phyloP scores from a whole-genome alignment of 2,113 vertebrate species.

The Microcebus murinus region DNA sequence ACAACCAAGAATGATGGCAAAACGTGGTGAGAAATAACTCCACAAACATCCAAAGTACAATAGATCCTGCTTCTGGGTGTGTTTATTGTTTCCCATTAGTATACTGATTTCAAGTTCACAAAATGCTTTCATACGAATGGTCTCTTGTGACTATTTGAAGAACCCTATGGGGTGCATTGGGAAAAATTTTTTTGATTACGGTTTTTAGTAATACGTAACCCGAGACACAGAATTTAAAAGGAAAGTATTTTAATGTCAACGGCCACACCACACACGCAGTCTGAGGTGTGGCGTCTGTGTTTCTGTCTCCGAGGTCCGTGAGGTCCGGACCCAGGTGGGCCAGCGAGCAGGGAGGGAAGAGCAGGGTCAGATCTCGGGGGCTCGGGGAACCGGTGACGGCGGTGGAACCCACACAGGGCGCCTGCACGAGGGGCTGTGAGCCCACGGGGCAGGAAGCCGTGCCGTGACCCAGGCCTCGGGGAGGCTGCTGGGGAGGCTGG shows the following conservation, averaged over 20 bases:
- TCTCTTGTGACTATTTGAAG: not conserved
- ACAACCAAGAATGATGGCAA: not conserved
- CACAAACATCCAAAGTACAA: not conserved
- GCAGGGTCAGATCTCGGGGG: fast-evolving
- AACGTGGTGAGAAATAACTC: not conserved
- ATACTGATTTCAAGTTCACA: not conserved
- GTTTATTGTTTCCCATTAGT: not conserved
- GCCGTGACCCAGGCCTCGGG: fast-evolving
- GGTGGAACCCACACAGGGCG: fast-evolving
- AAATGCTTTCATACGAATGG: not conserved
- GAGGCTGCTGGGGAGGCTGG: not conserved
- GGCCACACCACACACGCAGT: fast-evolving
- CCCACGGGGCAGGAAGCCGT: not conserved
- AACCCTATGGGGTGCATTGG: not conserved
- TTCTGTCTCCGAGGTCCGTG: not conserved
- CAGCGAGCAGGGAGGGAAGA: not conserved
- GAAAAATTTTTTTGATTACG: not conserved
- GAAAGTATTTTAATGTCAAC: no score
- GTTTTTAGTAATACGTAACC: not conserved
- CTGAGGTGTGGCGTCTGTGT: no score
- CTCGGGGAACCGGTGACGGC: fast-evolving
- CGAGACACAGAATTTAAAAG: not conserved
- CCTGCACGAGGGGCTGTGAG: not conserved
- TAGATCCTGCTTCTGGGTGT: not conserved
- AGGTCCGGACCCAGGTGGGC: not conserved